Conservation (phyloP, 1,140 invertebrate genomes). For the Drosophila truncata region DNA sequence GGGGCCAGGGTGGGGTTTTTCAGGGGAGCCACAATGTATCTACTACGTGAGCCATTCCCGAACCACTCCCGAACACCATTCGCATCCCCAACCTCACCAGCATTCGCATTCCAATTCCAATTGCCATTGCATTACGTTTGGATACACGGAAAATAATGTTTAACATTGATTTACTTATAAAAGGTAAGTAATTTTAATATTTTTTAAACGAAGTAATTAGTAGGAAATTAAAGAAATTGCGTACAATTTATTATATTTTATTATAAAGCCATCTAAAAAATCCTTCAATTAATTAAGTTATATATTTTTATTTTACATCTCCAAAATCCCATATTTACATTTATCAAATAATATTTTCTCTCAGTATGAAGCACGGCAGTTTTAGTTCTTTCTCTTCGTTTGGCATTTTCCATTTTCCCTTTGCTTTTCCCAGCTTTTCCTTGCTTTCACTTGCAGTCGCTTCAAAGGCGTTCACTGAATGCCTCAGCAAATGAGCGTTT, state of each 20-base stretch:
- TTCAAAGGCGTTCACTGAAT: constrained; percentile 70
- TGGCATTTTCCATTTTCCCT: constrained; percentile 26
- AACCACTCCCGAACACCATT: not conserved
- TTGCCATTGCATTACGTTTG: constrained; percentile 74
- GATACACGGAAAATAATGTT: not conserved
- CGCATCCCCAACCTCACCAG: constrained; percentile 11
- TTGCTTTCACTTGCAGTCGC: constrained; percentile 32
- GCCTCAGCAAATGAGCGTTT: constrained; percentile 73
- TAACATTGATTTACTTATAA: not conserved
- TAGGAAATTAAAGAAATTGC: not conserved
- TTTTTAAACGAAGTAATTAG: not conserved
- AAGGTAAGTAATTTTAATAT: not conserved
- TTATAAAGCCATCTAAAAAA: too few species aligned
- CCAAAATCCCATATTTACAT: not conserved
- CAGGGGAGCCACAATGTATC: constrained; percentile 36
- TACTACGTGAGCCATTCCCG: constrained; percentile 42
- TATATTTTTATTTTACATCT: not conserved
- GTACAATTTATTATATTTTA: too few species aligned
- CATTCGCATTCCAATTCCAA: constrained; percentile 50
- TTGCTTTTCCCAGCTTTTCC: constrained; percentile 25
- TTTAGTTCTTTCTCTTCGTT: constrained; percentile 49
- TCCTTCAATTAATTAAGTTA: not conserved
- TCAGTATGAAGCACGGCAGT: constrained; percentile 31
- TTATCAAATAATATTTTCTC: not conserved
- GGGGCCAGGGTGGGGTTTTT: not conserved